These are phyloP conservation scores for Strigamia crassipes DNA, from an alignment of 2,888 invertebrate species.

Conservation along the genomic window DNA sequence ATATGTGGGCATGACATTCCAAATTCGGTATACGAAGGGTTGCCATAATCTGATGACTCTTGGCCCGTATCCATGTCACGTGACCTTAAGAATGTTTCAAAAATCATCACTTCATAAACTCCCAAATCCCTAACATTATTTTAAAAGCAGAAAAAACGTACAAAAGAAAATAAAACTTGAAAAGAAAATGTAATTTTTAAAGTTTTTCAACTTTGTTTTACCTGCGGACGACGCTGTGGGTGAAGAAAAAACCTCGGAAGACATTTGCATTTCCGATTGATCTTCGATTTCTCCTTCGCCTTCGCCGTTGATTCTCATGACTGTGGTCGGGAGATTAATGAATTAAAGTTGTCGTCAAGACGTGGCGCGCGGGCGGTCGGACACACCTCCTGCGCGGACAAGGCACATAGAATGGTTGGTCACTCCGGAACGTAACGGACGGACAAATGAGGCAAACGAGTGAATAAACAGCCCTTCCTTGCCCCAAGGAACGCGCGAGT, in stretches of 20 bases:
- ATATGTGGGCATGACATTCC: constrained; percentile 5
- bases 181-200: too few relatives aligned
- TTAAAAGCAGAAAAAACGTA: neutral
- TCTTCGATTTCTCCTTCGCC: neutral
- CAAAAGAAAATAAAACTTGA: too few relatives aligned
- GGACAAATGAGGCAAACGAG: constrained; percentile 28
- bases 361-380: constrained; percentile 16
- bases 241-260: neutral
- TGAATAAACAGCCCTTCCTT: constrained; percentile 22
- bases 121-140: neutral
- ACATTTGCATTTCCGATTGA: constrained; percentile 32
- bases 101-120: neutral
- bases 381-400: constrained; percentile 11
- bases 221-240: neutral
- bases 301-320: constrained; percentile 28
- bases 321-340: neutral
- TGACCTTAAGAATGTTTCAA: neutral
- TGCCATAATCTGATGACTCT: neutral
- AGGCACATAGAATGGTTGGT: neutral
- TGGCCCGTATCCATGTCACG: constrained; percentile 20
- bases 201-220: neutral
- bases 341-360: neutral
- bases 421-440: neutral
- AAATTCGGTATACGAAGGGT: neutral
- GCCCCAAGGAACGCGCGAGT: constrained; percentile 13